Evolutionary conservation across 2,888 invertebrate species (phyloP), one percentile per base, ranked within the genome.

Genomic region (Chirona hameri): DNA sequence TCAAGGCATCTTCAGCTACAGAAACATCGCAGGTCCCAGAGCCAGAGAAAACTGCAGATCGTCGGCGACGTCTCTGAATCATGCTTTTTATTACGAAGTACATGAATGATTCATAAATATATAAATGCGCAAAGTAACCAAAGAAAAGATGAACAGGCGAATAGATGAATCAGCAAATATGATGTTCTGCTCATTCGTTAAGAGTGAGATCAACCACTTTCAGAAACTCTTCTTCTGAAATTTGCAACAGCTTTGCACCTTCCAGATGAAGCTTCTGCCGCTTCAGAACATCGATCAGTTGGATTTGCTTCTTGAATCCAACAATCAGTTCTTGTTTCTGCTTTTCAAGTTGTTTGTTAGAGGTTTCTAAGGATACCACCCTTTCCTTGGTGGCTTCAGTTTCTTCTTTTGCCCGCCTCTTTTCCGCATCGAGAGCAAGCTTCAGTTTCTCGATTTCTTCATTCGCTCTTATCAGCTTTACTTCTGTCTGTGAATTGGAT

Each of bases 221-320:
- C 72, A 72, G n/a, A 14, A 72, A 72, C 18, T 72, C 72, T 18
- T 72, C 72, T n/a, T 72, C 72, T 14, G 72, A 72, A 18, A 72
- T 72, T 14, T 72, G 72, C 72, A 72, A 15, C 29, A 72, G 72
- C n/a, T 72, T 72, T 5, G 72, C 72, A 15, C 72, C 72, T 31
- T 72, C 72, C 72, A 72, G 18, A 31, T 72, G 72, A 9, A 72
- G 18, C 18, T 72, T 72, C 31, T 72, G 72, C 2, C 72, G 72
- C 18, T 72, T 72, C 18, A 72, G 15, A 31, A 72, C 72, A 14
- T 72, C 72, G 72, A 72, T 72, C 27, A 72, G 72, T 18, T 72
- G 29, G 29, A 72, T 72, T 18, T 72, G 72, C 15, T 72, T 72
- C 72, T 72, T 72, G 15, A 72, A 72, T 1, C 72, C 72, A 12